Evolutionary conservation across 2,888 invertebrate species (phyloP).

Genomic region (Petrophora chlorosata): DNA sequence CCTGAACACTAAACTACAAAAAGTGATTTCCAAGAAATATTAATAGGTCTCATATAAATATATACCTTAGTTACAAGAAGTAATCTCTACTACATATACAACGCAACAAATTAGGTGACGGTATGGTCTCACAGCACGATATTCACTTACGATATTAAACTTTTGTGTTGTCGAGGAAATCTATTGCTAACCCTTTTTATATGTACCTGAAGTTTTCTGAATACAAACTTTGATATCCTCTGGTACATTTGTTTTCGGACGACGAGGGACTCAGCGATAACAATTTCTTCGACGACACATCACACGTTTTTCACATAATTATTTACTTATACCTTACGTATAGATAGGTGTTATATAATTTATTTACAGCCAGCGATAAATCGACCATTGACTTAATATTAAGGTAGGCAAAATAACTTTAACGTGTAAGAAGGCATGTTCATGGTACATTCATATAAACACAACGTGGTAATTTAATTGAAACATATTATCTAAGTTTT

Average conservation of each 20-base stretch:
- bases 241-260: not conserved
- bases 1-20: slow-evolving; percentile 26
- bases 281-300: slow-evolving; percentile 6
- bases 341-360: slow-evolving; percentile 52
- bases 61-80: slow-evolving; percentile 37
- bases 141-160: slow-evolving; percentile 37
- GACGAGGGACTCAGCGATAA: not conserved
- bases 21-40: slow-evolving; percentile 24
- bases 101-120: slow-evolving; percentile 53
- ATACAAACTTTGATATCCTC: not conserved
- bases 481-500: slow-evolving; percentile 6
- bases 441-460: slow-evolving; percentile 51
- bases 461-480: slow-evolving; percentile 1
- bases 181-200: slow-evolving; percentile 5
- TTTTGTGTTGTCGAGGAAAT: slow-evolving; percentile 4
- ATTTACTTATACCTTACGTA: slow-evolving; percentile 50
- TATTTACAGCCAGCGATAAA: slow-evolving; percentile 55
- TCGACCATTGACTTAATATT: slow-evolving; percentile 45
- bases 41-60: slow-evolving; percentile 28
- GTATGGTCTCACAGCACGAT: slow-evolving; percentile 63
- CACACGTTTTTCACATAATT: slow-evolving; percentile 17
- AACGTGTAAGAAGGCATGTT: slow-evolving; percentile 72
- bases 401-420: slow-evolving; percentile 57
- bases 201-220: too few species aligned
- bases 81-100: slow-evolving; percentile 37